These are phyloP conservation scores for Homarus gammarus DNA, from an alignment of 2,888 invertebrate species.

Conservation along the genomic window DNA sequence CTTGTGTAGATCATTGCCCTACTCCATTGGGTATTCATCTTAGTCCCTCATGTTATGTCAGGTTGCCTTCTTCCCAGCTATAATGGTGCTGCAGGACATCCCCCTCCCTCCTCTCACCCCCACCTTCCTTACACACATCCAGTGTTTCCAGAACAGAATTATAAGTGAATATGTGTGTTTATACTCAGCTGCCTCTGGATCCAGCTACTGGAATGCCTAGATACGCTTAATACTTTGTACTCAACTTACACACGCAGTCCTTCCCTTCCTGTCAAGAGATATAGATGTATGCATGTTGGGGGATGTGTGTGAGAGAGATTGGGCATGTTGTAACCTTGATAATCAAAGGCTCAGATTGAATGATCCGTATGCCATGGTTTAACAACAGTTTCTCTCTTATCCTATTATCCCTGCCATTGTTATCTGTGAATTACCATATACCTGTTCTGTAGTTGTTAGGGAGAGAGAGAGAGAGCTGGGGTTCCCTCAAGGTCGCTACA, in stretches of 20 bases:
- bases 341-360: neutral
- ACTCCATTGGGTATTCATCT: neutral
- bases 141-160: neutral
- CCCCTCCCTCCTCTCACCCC: neutral
- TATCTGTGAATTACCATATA: neutral
- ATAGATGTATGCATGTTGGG: neutral
- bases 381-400: neutral
- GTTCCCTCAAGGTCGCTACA: no score
- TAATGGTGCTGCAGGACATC: neutral
- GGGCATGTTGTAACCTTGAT: neutral
- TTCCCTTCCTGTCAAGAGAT: neutral
- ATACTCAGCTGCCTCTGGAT: neutral
- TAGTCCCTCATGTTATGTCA: neutral
- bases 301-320: neutral
- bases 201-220: constrained; percentile 6
- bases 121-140: constrained; percentile 3
- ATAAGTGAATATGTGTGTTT: constrained; percentile 7
- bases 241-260: neutral
- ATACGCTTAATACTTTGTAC: constrained; percentile 6
- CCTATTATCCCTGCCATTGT: neutral
- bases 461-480: no score
- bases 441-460: no score
- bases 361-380: neutral
- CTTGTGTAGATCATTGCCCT: neutral
- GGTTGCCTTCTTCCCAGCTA: neutral